phyloP scores from a whole-genome alignment of 2,888 invertebrate species.

The Oxytorus armatus region DNA sequence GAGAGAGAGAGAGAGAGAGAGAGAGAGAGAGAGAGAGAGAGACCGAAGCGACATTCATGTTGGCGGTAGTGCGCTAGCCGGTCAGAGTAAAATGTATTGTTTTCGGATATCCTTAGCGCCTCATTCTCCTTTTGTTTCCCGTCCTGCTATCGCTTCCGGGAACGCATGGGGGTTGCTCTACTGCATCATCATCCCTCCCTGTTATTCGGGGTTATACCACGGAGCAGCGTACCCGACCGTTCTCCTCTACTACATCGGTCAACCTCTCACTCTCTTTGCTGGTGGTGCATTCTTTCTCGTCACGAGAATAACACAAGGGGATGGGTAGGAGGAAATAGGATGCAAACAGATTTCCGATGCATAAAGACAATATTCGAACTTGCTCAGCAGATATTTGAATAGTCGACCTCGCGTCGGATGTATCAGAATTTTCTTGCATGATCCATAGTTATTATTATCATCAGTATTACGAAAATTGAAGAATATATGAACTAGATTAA shows the following conservation, averaged over 20 bases:
- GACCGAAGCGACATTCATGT: slow-evolving; percentile 58
- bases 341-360: slow-evolving; percentile 19
- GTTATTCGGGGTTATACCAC: slow-evolving; percentile 19
- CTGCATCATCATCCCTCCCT: slow-evolving; percentile 24
- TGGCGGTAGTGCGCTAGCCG: slow-evolving; percentile 63
- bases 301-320: slow-evolving; percentile 36
- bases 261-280: slow-evolving; percentile 27
- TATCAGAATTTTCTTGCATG: neutral
- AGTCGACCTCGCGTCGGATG: neutral
- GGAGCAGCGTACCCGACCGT: slow-evolving; percentile 49
- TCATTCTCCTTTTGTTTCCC: slow-evolving; percentile 75
- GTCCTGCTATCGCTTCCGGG: slow-evolving; percentile 69
- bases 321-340: neutral
- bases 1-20: slow-evolving; percentile 42
- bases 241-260: slow-evolving; percentile 40
- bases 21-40: slow-evolving; percentile 27
- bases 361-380: slow-evolving; percentile 20
- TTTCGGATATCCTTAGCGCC: slow-evolving; percentile 78
- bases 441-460: slow-evolving; percentile 3
- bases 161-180: slow-evolving; percentile 58
- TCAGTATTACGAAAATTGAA: too few relatives aligned
- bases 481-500: neutral
- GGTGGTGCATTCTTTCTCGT: slow-evolving; percentile 19
- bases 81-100: slow-evolving; percentile 77
- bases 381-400: slow-evolving; percentile 3